A percentile compares a stretch with the other conserved stretches of the same genome.
Conservation (phyloP, 1,140 invertebrate genomes). For the Macrobrachium rosenbergii region DNA sequence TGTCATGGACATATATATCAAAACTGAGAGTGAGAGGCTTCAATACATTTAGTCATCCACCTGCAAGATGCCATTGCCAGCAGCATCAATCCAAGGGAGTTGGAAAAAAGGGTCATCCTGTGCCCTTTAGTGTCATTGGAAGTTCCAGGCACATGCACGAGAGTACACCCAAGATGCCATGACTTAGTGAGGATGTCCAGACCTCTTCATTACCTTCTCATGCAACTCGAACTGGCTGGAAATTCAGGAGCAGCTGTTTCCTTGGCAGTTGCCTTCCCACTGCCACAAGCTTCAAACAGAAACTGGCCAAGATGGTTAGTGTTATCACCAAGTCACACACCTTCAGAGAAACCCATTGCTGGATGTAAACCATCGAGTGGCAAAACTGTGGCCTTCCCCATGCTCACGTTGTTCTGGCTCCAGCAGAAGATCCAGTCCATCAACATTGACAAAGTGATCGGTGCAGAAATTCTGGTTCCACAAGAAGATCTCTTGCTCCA, state of each 20-base stretch:
- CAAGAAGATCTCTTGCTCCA: slow-evolving; percentile 3
- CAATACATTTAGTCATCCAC: too few relatives aligned
- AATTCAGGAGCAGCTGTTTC: slow-evolving; percentile 68
- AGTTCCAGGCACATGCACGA: slow-evolving; percentile 71
- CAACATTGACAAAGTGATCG: slow-evolving; percentile 2
- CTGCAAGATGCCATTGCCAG: neutral
- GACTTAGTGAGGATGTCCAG: slow-evolving; percentile 71
- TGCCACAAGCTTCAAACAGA: slow-evolving; percentile 4
- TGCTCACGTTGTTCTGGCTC: neutral
- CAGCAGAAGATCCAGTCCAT: neutral
- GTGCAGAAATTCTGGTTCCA: neutral
- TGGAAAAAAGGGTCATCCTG: slow-evolving; percentile 68
- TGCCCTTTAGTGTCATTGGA: slow-evolving; percentile 71
- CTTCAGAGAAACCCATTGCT: slow-evolving; percentile 65
- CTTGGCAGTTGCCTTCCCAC: slow-evolving; percentile 37
- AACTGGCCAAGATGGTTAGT: slow-evolving; percentile 66
- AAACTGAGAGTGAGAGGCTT: too few relatives aligned
- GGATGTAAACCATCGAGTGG: slow-evolving; percentile 72
- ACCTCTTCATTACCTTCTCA: slow-evolving; percentile 73
- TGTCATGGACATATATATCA: too few relatives aligned
- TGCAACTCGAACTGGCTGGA: slow-evolving; percentile 71
- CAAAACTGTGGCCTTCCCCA: slow-evolving; percentile 71
- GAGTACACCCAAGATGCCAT: slow-evolving; percentile 72
- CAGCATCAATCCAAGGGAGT: neutral
- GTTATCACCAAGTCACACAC: slow-evolving; percentile 68